Evolutionary conservation across 2,113 vertebrate species (phyloP), one percentile per base, ranked within the genome.

Genomic region (Oncorhynchus kisutch): DNA sequence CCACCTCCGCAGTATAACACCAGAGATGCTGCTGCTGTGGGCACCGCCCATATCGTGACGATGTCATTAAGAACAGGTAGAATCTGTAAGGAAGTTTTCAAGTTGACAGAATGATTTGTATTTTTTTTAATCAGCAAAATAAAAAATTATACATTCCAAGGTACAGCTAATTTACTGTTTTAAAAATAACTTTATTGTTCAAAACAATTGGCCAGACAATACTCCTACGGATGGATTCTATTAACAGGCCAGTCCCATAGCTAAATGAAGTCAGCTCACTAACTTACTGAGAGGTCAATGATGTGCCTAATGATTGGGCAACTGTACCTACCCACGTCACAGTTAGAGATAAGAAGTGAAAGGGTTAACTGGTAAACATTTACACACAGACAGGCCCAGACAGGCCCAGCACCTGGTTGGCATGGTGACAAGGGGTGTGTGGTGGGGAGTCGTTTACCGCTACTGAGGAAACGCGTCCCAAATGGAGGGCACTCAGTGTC

Each of bases 381-480:
- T 59, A 48, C 14, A 22, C 62, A 49, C 45, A 45, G 48, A 25
- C 5, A 27, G 14, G 73, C 59, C 29, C 4, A 81, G 67, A 72
- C 27, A 29, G 9, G 65, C 81, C 25, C 27, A 12, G 2, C 12
- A 1, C 45, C 86, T 78, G 74, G 80, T 88, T 82, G 88, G 54
- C 68, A 75, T 13, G 14, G 48, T 90, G 87, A 74, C 57, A 80
- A 80, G 68, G 86, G 87, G 48, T 60, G 57, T 25, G 29, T 45
- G 5, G 13, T 31, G 25, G 16, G 24, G 5, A 9, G 49, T 24
- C 6, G 16, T n/a, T 49, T 48, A 66, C 24, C 22, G 25, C 64
- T 22, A 22, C 24, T 65, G 64, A 25, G 34, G 34, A 2, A 2
- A 31, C 7, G 7, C 34, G 6, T 8, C n/a, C 14, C 64, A 66